Conservation (phyloP, 2,113 vertebrate species). For the Larimichthys crocea region DNA sequence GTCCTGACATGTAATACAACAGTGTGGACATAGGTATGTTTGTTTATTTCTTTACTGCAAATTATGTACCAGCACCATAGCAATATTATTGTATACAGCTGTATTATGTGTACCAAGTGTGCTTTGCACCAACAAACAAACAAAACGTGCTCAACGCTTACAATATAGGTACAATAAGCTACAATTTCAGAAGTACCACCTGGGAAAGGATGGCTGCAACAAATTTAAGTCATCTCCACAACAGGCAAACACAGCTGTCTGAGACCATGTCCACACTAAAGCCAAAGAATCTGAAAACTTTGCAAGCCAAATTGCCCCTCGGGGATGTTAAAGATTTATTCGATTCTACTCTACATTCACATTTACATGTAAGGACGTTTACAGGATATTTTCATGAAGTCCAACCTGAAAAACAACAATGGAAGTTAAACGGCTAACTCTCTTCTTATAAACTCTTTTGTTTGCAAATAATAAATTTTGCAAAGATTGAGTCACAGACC, state of each 20-base stretch:
- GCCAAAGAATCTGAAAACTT: background rate
- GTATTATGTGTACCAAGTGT: background rate
- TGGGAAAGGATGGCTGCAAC: background rate
- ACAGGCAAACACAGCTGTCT: slow-evolving; percentile 29
- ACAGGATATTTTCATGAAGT: background rate
- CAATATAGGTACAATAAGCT: background rate
- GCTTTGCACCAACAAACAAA: background rate
- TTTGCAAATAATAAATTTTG: background rate
- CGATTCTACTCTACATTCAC: background rate
- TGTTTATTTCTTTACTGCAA: background rate
- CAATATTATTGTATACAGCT: background rate
- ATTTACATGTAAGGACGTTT: background rate
- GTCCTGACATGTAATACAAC: background rate
- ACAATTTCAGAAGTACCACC: slow-evolving; percentile 4
- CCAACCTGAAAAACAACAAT: background rate
- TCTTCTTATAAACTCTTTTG: background rate
- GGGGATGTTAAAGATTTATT: background rate
- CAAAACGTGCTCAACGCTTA: background rate
- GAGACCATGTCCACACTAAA: background rate
- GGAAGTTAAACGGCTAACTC: background rate
- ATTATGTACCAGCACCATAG: background rate
- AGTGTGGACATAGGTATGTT: background rate
- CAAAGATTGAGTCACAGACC: background rate
- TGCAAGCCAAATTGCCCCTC: background rate
- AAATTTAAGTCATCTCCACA: background rate